Evolutionary conservation across 2,797 vertebrate genomes (phyloP), one percentile per base, ranked within the genome.

Genomic region (Astyanax mexicanus): DNA sequence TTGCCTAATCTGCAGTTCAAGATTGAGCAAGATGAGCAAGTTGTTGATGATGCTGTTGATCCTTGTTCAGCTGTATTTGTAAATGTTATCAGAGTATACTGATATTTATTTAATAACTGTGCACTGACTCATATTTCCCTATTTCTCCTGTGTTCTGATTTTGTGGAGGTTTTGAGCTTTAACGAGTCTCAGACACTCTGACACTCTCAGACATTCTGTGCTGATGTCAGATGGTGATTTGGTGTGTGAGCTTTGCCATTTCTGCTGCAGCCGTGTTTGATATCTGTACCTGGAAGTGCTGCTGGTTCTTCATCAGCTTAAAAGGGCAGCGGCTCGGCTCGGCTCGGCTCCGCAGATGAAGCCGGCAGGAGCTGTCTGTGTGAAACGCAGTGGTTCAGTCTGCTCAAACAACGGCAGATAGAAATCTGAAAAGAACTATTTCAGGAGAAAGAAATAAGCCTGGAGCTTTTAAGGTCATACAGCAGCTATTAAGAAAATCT

Each of bases 381-480:
- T 27, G 17, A 42, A 17, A 40, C 45, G 47, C 42, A 60, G 49
- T 54, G 52, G 13, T 32, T 1, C 25, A 15, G 52, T 44, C 64
- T 54, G 0, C 57, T 38, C 44, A 55, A 51, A 68, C 6, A 58
- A 44, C 45, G 70, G 38, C 40, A 32, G 29, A 32, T 32, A 32
- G 29, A 32, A 32, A 32, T n/a, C n/a, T n/a, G n/a, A 32, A 32
- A 32, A 5, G 29, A n/a, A n/a, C n/a, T 2, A 2, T 2, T 32
- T 32, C 5, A 32, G 2, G 2, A 2, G 5, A 32, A 45, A 54
- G 42, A 58, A 23, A 12, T 27, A 42, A 17, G 49, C 15, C 29
- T 37, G 13, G 78, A 83, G 72, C 80, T 86, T 83, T 86, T 42
- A 17, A 1, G 85, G 84, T 82, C 84, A 86, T 72, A 60, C 79